Evolutionary conservation across 1,140 invertebrate species (phyloP).

Genomic region (Eciton burchellii): DNA sequence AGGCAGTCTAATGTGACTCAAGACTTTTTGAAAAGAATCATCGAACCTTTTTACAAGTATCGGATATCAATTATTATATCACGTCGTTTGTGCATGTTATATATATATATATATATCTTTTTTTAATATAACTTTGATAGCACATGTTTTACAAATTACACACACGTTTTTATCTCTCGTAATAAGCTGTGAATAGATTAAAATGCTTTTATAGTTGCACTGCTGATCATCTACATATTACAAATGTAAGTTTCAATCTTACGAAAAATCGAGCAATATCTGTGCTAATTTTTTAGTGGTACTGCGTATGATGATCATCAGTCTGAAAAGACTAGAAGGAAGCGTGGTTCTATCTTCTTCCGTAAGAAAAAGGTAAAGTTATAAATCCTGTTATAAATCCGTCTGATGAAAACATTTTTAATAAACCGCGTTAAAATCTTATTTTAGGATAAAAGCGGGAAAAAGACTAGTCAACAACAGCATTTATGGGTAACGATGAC

Average conservation of each 20-base stretch:
- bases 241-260: neutral
- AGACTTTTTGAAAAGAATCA: slow-evolving; percentile 4
- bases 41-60: neutral
- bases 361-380: slow-evolving; percentile 92
- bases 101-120: too few relatives aligned
- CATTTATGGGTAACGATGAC: slow-evolving; percentile 92
- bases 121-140: slow-evolving; percentile 1
- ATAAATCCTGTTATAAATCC: neutral
- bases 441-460: slow-evolving; percentile 82
- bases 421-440: slow-evolving; percentile 27
- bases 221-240: slow-evolving; percentile 29
- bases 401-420: neutral
- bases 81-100: slow-evolving; percentile 41
- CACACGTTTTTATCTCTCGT: slow-evolving; percentile 21
- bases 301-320: slow-evolving; percentile 90
- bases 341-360: slow-evolving; percentile 95
- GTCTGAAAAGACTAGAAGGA: slow-evolving; percentile 92
- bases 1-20: slow-evolving; percentile 36
- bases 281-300: slow-evolving; percentile 74
- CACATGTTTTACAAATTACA: slow-evolving; percentile 23
- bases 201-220: slow-evolving; percentile 47
- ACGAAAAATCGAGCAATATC: neutral
- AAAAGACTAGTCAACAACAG: slow-evolving; percentile 80
- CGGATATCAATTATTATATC: neutral
- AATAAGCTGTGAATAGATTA: slow-evolving; percentile 19